Percentiles rank a stretch among this genome's conserved stretches.
Conservation (phyloP, 2,797 vertebrate species). For the Eospalax fontanierii region DNA sequence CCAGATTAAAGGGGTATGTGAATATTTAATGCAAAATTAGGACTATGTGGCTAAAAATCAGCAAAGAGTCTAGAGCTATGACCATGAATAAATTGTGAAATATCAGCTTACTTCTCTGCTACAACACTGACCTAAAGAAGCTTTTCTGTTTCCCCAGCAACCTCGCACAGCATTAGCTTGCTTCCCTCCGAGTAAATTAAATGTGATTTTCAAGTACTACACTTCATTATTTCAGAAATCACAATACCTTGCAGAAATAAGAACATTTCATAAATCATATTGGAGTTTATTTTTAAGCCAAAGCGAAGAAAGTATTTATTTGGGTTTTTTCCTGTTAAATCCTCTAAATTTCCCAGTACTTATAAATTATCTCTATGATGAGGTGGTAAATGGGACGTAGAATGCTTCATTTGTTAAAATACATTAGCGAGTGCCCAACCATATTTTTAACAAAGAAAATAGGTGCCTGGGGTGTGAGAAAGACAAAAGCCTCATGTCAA, state of each 20-base stretch:
- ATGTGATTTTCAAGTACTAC: conserved; percentile 91
- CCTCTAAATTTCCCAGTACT: conserved; percentile 82
- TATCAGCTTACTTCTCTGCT: conserved; percentile 86
- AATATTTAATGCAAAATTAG: conserved; percentile 86
- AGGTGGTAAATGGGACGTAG: conserved; percentile 58
- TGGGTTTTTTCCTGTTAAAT: conserved; percentile 83
- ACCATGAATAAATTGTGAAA: conserved; percentile 86
- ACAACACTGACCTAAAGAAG: conserved; percentile 88
- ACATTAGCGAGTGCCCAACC: conserved; percentile 67
- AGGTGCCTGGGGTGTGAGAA: conserved; percentile 47
- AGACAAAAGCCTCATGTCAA: conserved; percentile 68
- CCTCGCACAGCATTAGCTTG: conserved; percentile 88
- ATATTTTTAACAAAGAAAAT: conserved; percentile 69
- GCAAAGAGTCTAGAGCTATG: conserved; percentile 83
- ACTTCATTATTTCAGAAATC: conserved; percentile 91
- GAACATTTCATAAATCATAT: conserved; percentile 88
- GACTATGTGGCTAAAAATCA: conserved; percentile 85
- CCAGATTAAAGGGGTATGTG: conserved; percentile 40
- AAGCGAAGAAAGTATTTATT: conserved; percentile 87
- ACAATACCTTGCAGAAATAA: conserved; percentile 89
- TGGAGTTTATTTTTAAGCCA: conserved; percentile 88
- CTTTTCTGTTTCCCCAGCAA: conserved; percentile 92
- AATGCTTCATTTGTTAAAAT: conserved; percentile 65
- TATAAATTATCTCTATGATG: conserved; percentile 81
- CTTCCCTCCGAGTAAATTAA: conserved; percentile 91